Percentiles rank a stretch among this genome's conserved stretches.
These are phyloP conservation scores for Bombyx mandarina DNA, from an alignment of 1,140 invertebrate genomes.

Conservation along the genomic window DNA sequence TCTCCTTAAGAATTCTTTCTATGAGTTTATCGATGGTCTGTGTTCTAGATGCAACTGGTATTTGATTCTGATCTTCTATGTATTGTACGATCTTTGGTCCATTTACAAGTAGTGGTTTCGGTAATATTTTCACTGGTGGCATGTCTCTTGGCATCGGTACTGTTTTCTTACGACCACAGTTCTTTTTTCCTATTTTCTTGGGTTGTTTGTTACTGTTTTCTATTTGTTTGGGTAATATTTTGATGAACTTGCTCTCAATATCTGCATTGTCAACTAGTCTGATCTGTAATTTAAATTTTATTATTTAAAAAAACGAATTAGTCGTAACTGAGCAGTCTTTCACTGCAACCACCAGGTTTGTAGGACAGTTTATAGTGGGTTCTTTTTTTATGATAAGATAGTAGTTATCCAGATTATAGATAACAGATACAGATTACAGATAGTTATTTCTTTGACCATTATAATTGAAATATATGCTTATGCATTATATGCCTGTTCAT, in stretches of 20 bases:
- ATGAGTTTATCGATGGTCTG: conserved; percentile 56
- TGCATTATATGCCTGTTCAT: no score
- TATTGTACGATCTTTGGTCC: conserved; percentile 48
- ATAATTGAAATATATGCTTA: no score
- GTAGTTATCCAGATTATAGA: no score
- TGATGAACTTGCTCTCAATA: conserved; percentile 27
- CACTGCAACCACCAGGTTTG: no score
- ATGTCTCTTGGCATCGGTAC: conserved; percentile 41
- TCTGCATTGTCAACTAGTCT: conserved; percentile 49
- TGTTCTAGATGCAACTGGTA: conserved; percentile 35
- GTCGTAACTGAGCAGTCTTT: no score
- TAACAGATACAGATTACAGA: no score
- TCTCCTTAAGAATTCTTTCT: conserved; percentile 56
- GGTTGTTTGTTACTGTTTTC: conserved; percentile 24
- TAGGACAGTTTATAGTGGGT: no score
- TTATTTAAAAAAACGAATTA: no score
- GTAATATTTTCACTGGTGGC: conserved; percentile 58
- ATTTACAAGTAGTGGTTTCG: conserved; percentile 50
- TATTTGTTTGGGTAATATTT: conserved; percentile 27
- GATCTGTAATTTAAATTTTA: conserved; percentile 37
- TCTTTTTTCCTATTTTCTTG: conserved; percentile 44
- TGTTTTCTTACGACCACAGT: conserved; percentile 45
- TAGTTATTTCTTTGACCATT: no score
- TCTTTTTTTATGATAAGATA: no score
- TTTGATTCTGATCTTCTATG: conserved; percentile 45